phyloP scores from a whole-genome alignment of 2,888 invertebrate species.

The Doris montereyensis region DNA sequence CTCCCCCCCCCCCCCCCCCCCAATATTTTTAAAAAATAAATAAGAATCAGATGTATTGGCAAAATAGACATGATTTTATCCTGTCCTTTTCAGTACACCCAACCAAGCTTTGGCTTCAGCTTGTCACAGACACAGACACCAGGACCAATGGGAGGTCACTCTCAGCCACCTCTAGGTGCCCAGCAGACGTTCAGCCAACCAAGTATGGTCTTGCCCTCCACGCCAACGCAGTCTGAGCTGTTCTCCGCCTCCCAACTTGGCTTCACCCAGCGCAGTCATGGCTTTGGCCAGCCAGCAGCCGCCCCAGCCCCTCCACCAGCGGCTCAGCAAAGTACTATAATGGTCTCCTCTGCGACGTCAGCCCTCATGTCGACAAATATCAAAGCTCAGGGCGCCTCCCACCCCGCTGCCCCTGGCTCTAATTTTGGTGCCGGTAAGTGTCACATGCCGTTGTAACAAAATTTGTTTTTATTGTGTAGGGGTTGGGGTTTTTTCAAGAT shows the following conservation, averaged over 20 bases:
- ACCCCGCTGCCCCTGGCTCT: constrained; percentile 36
- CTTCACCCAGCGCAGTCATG: constrained; percentile 29
- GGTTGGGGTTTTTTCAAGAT: too few relatives aligned
- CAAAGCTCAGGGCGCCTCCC: constrained; percentile 74
- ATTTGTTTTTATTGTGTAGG: too few relatives aligned
- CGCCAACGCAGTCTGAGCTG: constrained; percentile 76
- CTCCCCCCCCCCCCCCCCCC: too few relatives aligned
- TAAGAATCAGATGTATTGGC: background rate
- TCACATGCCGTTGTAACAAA: too few relatives aligned
- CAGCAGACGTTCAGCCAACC: constrained; percentile 64
- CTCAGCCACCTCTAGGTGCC: constrained; percentile 50
- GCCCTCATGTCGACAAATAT: constrained; percentile 92
- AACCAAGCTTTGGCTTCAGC: constrained; percentile 76
- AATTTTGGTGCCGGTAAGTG: constrained; percentile 28
- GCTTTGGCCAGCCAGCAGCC: constrained; percentile 76
- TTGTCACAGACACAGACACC: constrained; percentile 59
- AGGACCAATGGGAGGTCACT: constrained; percentile 39
- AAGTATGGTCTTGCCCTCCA: constrained; percentile 76
- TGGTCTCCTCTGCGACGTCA: constrained; percentile 86
- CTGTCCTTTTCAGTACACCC: constrained; percentile 50
- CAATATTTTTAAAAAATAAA: too few relatives aligned
- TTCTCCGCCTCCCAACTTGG: constrained; percentile 45
- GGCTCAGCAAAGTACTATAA: constrained; percentile 79
- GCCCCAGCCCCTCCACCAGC: constrained; percentile 42
- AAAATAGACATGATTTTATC: background rate